These are phyloP conservation scores for Dolichallabes microphthalmus DNA, from an alignment of 2,113 vertebrate genomes.

Conservation along the genomic window DNA sequence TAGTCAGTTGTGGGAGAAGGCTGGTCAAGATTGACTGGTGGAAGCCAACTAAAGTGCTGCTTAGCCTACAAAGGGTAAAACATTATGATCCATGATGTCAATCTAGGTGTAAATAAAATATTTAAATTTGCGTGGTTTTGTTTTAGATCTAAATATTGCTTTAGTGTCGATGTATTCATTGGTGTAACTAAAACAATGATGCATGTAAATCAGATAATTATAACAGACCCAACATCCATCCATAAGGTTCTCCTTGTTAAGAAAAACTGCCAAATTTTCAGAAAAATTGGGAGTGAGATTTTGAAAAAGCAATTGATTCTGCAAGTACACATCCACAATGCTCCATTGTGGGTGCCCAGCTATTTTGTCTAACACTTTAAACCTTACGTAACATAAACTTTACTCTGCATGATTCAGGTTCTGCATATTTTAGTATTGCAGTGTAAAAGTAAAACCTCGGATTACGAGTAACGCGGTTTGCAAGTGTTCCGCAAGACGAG, in stretches of 20 bases:
- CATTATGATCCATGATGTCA: not conserved
- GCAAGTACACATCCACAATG: too few species aligned
- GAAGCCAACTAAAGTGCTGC: constrained; percentile 81
- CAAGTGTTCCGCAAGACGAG: too few species aligned
- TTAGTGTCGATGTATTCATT: not conserved
- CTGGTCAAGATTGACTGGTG: constrained; percentile 87
- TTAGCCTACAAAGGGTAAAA: constrained; percentile 72
- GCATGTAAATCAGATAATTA: not conserved
- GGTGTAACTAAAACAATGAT: not conserved
- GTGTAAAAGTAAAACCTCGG: too few species aligned
- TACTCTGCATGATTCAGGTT: too few species aligned
- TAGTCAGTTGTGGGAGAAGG: constrained; percentile 88
- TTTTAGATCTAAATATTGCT: not conserved
- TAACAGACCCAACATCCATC: not conserved
- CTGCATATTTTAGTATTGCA: too few species aligned
- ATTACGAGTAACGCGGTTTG: too few species aligned
- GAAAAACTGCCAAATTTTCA: too few species aligned
- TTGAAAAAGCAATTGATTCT: too few species aligned
- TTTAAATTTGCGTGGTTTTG: not conserved
- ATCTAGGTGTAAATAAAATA: not conserved
- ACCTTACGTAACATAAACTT: too few species aligned
- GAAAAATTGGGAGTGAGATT: too few species aligned
- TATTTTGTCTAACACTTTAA: too few species aligned
- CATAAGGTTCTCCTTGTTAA: not conserved
- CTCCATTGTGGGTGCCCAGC: too few species aligned